Percentiles rank a stretch among this genome's conserved stretches.
Conservation (phyloP, 2,797 vertebrate species). For the Anabas testudineus region DNA sequence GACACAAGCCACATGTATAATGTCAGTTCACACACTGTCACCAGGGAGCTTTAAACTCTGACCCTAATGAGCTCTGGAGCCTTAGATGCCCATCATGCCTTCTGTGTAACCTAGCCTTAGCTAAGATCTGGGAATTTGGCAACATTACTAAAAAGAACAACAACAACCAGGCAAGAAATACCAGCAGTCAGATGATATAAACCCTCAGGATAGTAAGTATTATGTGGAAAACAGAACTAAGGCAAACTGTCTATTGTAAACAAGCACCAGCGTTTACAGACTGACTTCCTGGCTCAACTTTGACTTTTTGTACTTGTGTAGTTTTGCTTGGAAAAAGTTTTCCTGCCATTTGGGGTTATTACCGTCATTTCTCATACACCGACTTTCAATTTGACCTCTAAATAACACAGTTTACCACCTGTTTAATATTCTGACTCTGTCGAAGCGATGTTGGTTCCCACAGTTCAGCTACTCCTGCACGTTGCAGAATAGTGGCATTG, state of each 20-base stretch:
- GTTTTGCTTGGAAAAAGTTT: conserved; percentile 21
- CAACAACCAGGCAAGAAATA: background rate
- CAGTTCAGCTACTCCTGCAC: conserved; percentile 12
- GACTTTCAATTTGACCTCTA: background rate
- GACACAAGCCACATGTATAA: no score
- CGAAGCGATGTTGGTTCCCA: background rate
- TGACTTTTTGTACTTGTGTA: conserved; percentile 2
- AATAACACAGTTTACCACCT: conserved; percentile 1
- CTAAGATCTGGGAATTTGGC: conserved; percentile 3
- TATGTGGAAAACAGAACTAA: background rate
- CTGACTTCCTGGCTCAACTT: conserved; percentile 10
- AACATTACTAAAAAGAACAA: background rate
- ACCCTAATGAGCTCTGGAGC: background rate
- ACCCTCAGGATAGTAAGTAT: background rate
- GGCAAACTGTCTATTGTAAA: background rate
- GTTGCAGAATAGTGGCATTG: no score
- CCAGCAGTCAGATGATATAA: background rate
- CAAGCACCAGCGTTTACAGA: conserved; percentile 11
- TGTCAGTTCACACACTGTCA: background rate
- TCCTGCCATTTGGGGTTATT: conserved; percentile 41
- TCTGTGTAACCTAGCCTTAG: conserved; percentile 13
- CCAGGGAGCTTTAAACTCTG: background rate
- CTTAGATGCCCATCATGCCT: background rate
- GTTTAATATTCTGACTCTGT: conserved; percentile 1
- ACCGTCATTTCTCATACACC: background rate